Evolutionary conservation across 1,140 invertebrate species (phyloP).

Genomic region (Gryon sp.): DNA sequence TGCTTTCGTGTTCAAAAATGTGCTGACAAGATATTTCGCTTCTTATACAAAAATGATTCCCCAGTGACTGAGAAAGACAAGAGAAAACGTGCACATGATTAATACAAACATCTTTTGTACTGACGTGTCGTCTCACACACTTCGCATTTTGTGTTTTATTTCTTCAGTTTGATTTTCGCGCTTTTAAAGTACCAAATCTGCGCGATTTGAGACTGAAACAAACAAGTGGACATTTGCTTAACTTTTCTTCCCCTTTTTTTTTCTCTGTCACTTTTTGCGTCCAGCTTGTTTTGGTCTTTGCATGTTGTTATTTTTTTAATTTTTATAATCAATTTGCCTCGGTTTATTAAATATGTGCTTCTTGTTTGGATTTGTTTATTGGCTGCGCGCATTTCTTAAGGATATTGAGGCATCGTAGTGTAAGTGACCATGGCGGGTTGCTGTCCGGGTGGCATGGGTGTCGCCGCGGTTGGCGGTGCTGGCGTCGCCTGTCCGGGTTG

Average conservation of each 20-base stretch:
- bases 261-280: no score
- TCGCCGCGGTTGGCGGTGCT: slow-evolving; percentile 78
- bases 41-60: neutral
- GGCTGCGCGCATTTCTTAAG: slow-evolving; percentile 61
- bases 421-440: slow-evolving; percentile 87
- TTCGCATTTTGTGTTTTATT: slow-evolving; percentile 13
- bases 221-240: no score
- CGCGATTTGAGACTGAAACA: slow-evolving; percentile 37
- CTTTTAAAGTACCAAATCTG: slow-evolving; percentile 42
- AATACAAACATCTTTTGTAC: slow-evolving; percentile 50
- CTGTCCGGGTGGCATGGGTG: slow-evolving; percentile 78
- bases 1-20: no score
- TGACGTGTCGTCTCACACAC: slow-evolving; percentile 32
- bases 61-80: slow-evolving; percentile 15
- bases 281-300: slow-evolving; percentile 33
- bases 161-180: no score
- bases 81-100: slow-evolving; percentile 42
- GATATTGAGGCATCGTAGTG: slow-evolving; percentile 87
- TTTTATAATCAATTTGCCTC: slow-evolving; percentile 3
- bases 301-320: slow-evolving; percentile 41
- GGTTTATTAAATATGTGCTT: neutral
- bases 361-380: neutral
- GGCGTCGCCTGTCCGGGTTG: slow-evolving; percentile 79
- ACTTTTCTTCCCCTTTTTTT: slow-evolving; percentile 19
- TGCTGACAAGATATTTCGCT: no score